Conservation (phyloP, 2,113 vertebrate species). For the Nothoprocta pentlandii region DNA sequence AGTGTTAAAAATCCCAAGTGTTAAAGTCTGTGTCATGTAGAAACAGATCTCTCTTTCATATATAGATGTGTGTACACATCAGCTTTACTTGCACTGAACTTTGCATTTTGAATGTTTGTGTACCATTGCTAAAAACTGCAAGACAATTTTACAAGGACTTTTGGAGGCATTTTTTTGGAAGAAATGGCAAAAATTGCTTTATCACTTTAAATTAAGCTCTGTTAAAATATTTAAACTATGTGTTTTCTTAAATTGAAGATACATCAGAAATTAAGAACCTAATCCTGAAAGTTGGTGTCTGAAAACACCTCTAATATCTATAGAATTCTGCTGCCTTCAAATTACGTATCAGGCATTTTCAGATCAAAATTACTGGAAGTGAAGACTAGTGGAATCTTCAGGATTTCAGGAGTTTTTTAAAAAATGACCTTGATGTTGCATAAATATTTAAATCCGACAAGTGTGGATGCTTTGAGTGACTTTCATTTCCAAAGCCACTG, state of each 20-base stretch:
- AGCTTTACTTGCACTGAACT: neutral
- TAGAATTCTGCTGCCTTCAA: neutral
- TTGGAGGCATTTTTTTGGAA: too few species aligned
- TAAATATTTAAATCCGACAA: neutral
- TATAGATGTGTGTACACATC: too few species aligned
- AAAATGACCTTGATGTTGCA: neutral
- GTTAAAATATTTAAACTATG: neutral
- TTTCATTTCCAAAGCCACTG: neutral
- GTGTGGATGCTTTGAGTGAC: neutral
- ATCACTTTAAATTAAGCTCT: neutral
- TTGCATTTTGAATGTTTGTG: neutral
- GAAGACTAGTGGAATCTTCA: neutral
- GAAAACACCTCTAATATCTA: neutral
- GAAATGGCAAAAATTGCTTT: too few species aligned
- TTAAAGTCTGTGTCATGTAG: neutral
- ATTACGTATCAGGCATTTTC: neutral
- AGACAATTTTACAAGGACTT: too few species aligned
- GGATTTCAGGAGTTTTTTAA: neutral
- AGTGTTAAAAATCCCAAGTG: neutral
- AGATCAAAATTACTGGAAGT: neutral
- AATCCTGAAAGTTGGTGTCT: neutral
- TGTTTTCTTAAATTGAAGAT: neutral
- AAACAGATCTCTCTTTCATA: neutral
- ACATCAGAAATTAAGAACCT: neutral
- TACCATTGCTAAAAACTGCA: neutral